Evolutionary conservation across 2,113 vertebrate species (phyloP).

Genomic region (Ceyx melanurus): DNA sequence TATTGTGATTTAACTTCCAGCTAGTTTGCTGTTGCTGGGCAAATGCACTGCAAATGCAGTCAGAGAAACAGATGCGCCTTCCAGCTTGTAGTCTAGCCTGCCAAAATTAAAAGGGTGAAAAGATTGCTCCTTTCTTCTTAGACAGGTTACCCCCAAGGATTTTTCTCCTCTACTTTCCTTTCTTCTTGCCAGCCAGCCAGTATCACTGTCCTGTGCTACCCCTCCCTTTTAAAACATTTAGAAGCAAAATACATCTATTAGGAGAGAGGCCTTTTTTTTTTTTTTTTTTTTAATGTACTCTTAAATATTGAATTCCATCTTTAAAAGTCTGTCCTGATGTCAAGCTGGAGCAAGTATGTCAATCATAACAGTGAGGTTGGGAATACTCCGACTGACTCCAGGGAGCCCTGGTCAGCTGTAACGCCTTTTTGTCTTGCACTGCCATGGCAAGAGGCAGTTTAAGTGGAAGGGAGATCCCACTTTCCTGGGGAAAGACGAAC

Average conservation of each 20-base stretch:
- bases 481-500: background rate
- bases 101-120: background rate
- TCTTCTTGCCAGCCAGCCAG: background rate
- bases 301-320: background rate
- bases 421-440: background rate
- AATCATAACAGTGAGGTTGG: background rate
- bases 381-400: background rate
- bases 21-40: background rate
- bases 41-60: background rate
- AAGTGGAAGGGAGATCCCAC: background rate
- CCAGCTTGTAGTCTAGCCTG: background rate
- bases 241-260: background rate
- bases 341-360: background rate
- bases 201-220: background rate
- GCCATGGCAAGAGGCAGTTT: background rate
- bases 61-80: background rate
- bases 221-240: background rate
- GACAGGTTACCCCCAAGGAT: background rate
- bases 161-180: background rate
- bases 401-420: background rate
- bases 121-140: background rate
- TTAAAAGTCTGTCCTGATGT: background rate
- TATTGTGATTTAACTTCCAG: background rate
- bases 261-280: background rate
- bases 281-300: background rate